Percentiles rank a stretch among this genome's conserved stretches.
These are phyloP conservation scores for Discoglossus pictus DNA, from an alignment of 2,797 vertebrate genomes.

Conservation along the genomic window DNA sequence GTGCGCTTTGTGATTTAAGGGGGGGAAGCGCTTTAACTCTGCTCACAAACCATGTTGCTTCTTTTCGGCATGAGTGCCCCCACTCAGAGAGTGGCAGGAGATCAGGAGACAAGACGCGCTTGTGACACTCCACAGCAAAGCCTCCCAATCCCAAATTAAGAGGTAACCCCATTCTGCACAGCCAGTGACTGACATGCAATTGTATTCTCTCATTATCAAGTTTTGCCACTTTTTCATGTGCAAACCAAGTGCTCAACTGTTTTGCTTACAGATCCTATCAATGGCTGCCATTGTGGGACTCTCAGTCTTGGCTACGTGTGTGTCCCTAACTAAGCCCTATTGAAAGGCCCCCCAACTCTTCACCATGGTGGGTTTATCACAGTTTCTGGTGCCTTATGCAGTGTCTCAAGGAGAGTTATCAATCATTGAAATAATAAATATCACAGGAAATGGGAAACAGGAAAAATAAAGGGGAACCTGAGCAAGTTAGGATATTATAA, in stretches of 20 bases:
- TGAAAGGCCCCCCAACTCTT: slow-evolving; percentile 19
- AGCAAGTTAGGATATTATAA: too few relatives aligned
- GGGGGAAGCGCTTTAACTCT: neutral
- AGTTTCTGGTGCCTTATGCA: neutral
- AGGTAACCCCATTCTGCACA: slow-evolving; percentile 28
- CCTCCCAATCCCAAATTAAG: slow-evolving; percentile 30
- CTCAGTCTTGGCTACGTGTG: slow-evolving; percentile 32
- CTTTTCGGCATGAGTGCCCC: slow-evolving; percentile 33
- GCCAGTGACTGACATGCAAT: neutral
- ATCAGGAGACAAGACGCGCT: slow-evolving; percentile 13
- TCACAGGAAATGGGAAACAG: too few relatives aligned
- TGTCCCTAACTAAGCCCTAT: slow-evolving; percentile 30
- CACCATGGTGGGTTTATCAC: slow-evolving; percentile 11
- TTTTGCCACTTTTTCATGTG: slow-evolving; percentile 26
- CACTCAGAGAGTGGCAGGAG: slow-evolving; percentile 10
- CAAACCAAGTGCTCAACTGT: slow-evolving; percentile 15
- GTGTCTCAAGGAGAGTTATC: too few relatives aligned
- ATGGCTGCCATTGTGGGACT: slow-evolving; percentile 17
- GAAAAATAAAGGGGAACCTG: too few relatives aligned
- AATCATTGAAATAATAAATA: too few relatives aligned
- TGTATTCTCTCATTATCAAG: slow-evolving; percentile 1
- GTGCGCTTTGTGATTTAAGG: neutral
- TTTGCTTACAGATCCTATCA: slow-evolving; percentile 14
- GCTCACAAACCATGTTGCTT: slow-evolving; percentile 11
- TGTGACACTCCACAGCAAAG: neutral